Base-by-base conservation (phyloP, 1,140 invertebrate species). In the Micrasema minimum region DNA sequence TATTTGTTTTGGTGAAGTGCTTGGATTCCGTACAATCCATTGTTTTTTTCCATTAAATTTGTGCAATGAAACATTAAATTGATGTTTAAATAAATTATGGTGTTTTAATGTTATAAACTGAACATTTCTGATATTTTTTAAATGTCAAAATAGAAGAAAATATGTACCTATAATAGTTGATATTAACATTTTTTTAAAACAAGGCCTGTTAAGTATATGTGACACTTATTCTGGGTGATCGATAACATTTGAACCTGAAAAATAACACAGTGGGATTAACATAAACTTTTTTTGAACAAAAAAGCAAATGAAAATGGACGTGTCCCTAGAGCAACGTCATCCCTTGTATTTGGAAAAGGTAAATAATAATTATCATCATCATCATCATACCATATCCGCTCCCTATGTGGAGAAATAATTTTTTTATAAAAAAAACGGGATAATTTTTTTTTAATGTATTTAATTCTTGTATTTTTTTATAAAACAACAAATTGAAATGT, bases 271-370 rank as follows among this genome's bases (percentile, higher is more conserved):
- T 43, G 35, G 26, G 26, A 31, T 20, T 16, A 20, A 10, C 22
- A 41, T 9, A 38, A 7, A 16, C n/a, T 2, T 10, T 48, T 48
- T 20, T 48, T 20, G 18, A 16, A 22, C 2, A 48, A 10, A 48
- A 20, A 48, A 48, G 18, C 46, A 59, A 59, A 59, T 59, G 55
- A 59, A 59, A 59, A 59, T 59, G 55, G 37, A 59, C 35, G 50
- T 53, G 11, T 41, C 35, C 16, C 55, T 59, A 2, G 55, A 59
- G n/a, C 55, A 59, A 22, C 35, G 55, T n/a, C 55, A 38, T 23
- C 5, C 55, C 3, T 41, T 59, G 37, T 59, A 41, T 59, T 59
- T 59, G 37, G 38, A 59, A 59, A 59, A 59, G 55, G 55, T 59
- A 59, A 48, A 6, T 0, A 45, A 14, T 16, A 45, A 26, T n/a